These are phyloP conservation scores for Struthio camelus DNA, from an alignment of 2,113 vertebrate genomes.

Conservation along the genomic window DNA sequence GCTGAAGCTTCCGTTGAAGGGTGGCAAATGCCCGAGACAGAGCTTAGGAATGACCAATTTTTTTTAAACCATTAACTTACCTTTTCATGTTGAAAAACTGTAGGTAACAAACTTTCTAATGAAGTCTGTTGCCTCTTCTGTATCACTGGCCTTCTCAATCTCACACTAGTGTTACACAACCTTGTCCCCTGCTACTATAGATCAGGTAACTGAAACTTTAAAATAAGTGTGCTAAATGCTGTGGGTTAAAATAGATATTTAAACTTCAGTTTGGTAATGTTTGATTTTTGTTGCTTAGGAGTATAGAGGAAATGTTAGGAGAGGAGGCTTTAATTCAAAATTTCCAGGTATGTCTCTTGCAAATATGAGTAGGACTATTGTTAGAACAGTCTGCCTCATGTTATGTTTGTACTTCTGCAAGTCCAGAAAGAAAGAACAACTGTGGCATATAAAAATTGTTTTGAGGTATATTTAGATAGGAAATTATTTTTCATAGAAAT, in stretches of 20 bases:
- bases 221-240: not conserved
- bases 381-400: not conserved
- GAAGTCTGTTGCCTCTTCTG: not conserved
- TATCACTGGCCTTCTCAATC: not conserved
- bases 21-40: not conserved
- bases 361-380: not conserved
- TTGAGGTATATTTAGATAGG: not conserved
- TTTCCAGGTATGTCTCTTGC: not conserved
- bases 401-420: not conserved
- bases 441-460: not conserved
- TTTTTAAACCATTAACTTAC: not conserved
- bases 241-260: not conserved
- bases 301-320: not conserved
- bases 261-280: not conserved
- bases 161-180: not conserved
- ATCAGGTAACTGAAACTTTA: not conserved
- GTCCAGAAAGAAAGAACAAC: not conserved
- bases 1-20: not conserved
- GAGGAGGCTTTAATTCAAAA: not conserved
- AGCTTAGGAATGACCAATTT: not conserved
- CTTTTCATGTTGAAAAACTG: too few species aligned
- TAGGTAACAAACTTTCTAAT: too few species aligned
- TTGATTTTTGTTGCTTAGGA: not conserved
- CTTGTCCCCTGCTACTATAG: not conserved
- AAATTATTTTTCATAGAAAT: not conserved